Conservation (phyloP, 2,888 invertebrate genomes). For the Torymus aiolomorphi region DNA sequence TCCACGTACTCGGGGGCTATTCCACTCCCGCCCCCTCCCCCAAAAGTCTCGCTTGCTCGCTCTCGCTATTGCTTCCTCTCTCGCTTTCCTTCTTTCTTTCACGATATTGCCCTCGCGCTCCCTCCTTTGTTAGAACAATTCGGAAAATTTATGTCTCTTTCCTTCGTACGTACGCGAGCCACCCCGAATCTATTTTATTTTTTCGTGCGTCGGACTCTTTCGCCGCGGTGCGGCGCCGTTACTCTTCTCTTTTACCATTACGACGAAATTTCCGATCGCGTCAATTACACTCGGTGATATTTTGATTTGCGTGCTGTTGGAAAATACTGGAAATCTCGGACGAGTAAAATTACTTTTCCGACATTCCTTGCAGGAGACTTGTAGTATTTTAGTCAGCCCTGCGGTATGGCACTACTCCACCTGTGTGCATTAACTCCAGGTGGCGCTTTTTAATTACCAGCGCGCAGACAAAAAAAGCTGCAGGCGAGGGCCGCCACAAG, state of each 20-base stretch:
- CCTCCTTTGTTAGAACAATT: conserved; percentile 27
- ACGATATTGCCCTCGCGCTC: conserved; percentile 11
- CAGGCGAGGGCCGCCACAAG: not conserved
- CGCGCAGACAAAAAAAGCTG: not conserved
- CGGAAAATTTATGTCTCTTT: conserved; percentile 31
- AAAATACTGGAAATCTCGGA: too few species aligned
- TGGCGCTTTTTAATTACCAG: conserved; percentile 3
- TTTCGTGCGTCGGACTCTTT: not conserved
- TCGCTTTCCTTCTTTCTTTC: conserved; percentile 11
- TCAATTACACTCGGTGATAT: not conserved
- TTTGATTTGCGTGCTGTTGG: not conserved
- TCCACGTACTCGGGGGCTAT: conserved; percentile 26
- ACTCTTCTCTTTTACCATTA: conserved; percentile 3
- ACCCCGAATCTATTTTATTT: too few species aligned
- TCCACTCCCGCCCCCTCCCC: not conserved
- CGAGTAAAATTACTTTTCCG: too few species aligned
- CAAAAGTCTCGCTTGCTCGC: not conserved
- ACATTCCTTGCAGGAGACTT: too few species aligned
- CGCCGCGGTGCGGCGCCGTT: not conserved
- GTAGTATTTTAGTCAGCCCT: too few species aligned
- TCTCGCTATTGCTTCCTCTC: not conserved
- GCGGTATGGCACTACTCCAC: too few species aligned
- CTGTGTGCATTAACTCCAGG: too few species aligned
- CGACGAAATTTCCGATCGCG: not conserved
- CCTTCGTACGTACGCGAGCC: not conserved